Percentiles rank a stretch among this genome's conserved stretches.
phyloP scores from a whole-genome alignment of 2,113 vertebrate genomes.

The Lagopus leucura region DNA sequence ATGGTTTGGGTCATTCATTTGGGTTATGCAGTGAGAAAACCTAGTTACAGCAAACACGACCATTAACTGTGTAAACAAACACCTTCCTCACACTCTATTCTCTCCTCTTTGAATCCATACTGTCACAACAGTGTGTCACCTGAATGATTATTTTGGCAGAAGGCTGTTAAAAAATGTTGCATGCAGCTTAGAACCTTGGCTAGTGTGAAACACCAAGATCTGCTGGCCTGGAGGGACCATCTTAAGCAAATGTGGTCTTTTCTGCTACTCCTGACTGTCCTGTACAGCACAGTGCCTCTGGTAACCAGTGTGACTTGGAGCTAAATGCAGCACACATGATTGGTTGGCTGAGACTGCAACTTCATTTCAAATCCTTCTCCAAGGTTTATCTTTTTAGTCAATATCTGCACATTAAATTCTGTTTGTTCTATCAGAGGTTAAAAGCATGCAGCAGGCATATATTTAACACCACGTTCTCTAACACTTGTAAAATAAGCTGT shows the following conservation, averaged over 20 bases:
- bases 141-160: not conserved
- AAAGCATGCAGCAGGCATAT: not conserved
- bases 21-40: not conserved
- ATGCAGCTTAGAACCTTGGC: not conserved
- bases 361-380: not conserved
- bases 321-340: fast-evolving
- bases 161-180: not conserved
- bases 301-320: not conserved
- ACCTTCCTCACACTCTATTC: not conserved
- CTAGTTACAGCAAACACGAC: fast-evolving
- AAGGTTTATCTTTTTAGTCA: not conserved
- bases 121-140: not conserved
- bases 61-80: fast-evolving
- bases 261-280: not conserved
- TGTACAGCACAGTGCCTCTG: not conserved
- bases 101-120: not conserved
- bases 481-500: not conserved
- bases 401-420: not conserved
- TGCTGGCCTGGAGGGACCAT: not conserved
- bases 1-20: fast-evolving
- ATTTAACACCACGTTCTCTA: not conserved
- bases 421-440: not conserved
- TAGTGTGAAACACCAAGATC: not conserved
- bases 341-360: not conserved
- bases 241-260: not conserved